These are phyloP conservation scores for Sarcophaga variegata DNA, from an alignment of 2,888 invertebrate genomes.

Conservation along the genomic window DNA sequence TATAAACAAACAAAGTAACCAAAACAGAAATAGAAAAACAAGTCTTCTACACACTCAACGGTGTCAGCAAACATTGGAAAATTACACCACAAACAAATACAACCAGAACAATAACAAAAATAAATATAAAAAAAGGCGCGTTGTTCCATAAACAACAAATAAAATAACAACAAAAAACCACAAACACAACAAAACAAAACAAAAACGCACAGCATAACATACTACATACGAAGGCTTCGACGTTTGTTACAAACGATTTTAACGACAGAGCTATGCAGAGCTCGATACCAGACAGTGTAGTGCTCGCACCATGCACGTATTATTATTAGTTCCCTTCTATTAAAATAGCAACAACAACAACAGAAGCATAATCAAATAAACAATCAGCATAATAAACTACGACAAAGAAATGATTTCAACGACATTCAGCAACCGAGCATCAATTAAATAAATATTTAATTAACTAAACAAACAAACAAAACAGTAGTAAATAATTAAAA, in stretches of 20 bases:
- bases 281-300: conserved; percentile 71
- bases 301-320: conserved; percentile 68
- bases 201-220: not conserved
- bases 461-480: not conserved
- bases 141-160: conserved; percentile 37
- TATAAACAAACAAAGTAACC: conserved; percentile 41
- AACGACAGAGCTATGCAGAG: conserved; percentile 71
- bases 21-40: conserved; percentile 15
- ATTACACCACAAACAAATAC: conserved; percentile 33
- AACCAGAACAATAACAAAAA: conserved; percentile 39
- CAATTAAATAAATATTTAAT: not conserved
- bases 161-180: not conserved
- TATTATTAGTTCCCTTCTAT: not conserved
- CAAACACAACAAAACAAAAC: not conserved
- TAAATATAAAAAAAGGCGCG: conserved; percentile 31
- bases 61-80: conserved; percentile 60
- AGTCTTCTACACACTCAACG: conserved; percentile 44
- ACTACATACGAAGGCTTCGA: conserved; percentile 64
- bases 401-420: not conserved
- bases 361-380: not conserved
- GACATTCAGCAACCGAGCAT: not conserved
- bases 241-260: conserved; percentile 57
- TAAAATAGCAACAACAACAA: conserved; percentile 58
- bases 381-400: not conserved
- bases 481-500: not conserved